Percentiles rank a stretch among this genome's conserved stretches.
phyloP scores from a whole-genome alignment of 2,113 vertebrate species.

The Paradisaea rubra region DNA sequence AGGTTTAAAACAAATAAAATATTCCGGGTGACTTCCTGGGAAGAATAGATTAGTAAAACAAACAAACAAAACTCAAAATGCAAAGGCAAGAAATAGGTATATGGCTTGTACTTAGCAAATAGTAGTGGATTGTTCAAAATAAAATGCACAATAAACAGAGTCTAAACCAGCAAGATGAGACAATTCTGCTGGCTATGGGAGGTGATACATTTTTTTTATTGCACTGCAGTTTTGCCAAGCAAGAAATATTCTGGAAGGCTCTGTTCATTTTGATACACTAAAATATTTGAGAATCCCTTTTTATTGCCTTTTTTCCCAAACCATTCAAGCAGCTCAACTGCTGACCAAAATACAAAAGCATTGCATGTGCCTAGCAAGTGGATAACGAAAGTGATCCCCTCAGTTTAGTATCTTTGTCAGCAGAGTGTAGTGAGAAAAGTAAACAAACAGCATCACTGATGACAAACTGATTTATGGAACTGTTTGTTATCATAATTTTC shows the following conservation, averaged over 20 bases:
- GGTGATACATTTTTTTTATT: background rate
- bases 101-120: background rate
- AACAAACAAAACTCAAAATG: slow-evolving; percentile 33
- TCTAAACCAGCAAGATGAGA: background rate
- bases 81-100: background rate
- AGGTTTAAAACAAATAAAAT: slow-evolving; percentile 46
- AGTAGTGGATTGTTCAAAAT: background rate
- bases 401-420: background rate
- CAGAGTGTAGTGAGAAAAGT: background rate
- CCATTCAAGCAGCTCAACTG: slow-evolving; percentile 1
- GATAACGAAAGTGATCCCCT: background rate
- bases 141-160: background rate
- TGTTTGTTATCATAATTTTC: background rate
- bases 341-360: slow-evolving; percentile 31
- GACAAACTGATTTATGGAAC: slow-evolving; percentile 2
- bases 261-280: background rate
- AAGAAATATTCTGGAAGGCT: slow-evolving; percentile 1
- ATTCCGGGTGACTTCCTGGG: background rate
- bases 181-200: background rate
- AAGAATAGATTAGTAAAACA: slow-evolving; percentile 27
- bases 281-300: slow-evolving; percentile 33
- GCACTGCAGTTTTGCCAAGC: background rate
- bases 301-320: background rate
- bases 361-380: background rate
- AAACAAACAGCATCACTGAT: slow-evolving; percentile 9